Conservation (phyloP, 2,888 invertebrate species). For the Euplexia lucipara region DNA sequence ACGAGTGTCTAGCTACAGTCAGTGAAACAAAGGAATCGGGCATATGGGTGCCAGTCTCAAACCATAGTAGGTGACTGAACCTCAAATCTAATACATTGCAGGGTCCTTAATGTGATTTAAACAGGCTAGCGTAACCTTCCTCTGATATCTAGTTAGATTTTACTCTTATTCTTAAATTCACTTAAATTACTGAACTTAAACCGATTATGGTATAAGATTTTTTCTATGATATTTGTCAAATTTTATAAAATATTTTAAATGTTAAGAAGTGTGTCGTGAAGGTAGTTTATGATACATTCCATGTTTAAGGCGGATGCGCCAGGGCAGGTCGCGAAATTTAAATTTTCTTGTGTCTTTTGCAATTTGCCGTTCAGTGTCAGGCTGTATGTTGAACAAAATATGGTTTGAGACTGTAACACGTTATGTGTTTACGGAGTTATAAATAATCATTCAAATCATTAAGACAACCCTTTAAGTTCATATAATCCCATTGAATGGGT, state of each 20-base stretch:
- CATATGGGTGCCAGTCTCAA: conserved; percentile 41
- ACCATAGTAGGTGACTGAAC: conserved; percentile 48
- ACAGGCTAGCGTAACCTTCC: conserved; percentile 48
- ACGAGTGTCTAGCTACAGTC: not conserved
- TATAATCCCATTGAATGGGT: too few relatives aligned
- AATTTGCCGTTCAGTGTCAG: too few relatives aligned
- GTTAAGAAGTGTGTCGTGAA: conserved; percentile 16
- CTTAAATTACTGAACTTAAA: conserved; percentile 37
- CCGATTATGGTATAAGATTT: conserved; percentile 21
- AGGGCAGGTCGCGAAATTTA: too few relatives aligned
- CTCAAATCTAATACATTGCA: conserved; percentile 58
- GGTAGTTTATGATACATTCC: conserved; percentile 51
- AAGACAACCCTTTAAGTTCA: too few relatives aligned
- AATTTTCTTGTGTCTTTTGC: too few relatives aligned
- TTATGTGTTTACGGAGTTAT: too few relatives aligned
- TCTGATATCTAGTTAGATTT: conserved; percentile 44
- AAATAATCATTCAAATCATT: too few relatives aligned
- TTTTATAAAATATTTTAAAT: conserved; percentile 20
- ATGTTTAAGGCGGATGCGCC: too few relatives aligned
- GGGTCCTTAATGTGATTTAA: conserved; percentile 66
- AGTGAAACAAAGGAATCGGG: conserved; percentile 9
- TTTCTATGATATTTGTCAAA: conserved; percentile 29
- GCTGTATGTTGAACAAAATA: too few relatives aligned
- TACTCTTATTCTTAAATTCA: conserved; percentile 40
- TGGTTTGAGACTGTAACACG: too few relatives aligned